Conservation (phyloP, 2,888 invertebrate species). For the Ypsolopha sequella region DNA sequence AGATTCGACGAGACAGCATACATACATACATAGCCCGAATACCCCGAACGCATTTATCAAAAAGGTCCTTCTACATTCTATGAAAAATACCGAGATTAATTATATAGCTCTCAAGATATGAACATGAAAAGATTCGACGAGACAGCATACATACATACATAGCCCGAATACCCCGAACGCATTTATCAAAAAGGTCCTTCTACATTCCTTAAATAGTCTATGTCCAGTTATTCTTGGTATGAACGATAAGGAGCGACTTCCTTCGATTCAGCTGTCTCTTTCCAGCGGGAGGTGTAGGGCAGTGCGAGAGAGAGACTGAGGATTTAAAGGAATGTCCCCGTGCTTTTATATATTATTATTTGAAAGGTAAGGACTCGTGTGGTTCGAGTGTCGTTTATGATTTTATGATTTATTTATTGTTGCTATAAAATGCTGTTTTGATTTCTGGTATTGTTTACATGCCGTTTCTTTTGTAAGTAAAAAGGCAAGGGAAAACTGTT, state of each 20-base stretch:
- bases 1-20: too few relatives aligned
- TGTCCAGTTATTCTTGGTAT: constrained; percentile 67
- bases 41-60: too few relatives aligned
- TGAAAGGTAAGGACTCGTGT: not conserved
- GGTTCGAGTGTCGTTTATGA: not conserved
- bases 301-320: constrained; percentile 19
- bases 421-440: not conserved
- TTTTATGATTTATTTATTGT: not conserved
- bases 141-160: too few relatives aligned
- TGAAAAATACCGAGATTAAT: not conserved
- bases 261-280: constrained; percentile 26
- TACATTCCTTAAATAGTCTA: constrained; percentile 32
- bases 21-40: too few relatives aligned
- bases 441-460: not conserved
- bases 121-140: not conserved
- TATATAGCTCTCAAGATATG: not conserved
- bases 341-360: constrained; percentile 41
- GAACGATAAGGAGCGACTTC: constrained; percentile 56
- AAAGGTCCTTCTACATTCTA: too few relatives aligned
- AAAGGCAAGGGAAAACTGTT: too few relatives aligned
- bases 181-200: not conserved
- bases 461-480: not conserved
- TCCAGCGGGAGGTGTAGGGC: constrained; percentile 12
- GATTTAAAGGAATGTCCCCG: constrained; percentile 46
- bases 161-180: not conserved